Percentiles rank a stretch among this genome's conserved stretches.
phyloP scores from a whole-genome alignment of 2,113 vertebrate species.

The Proteles cristata region DNA sequence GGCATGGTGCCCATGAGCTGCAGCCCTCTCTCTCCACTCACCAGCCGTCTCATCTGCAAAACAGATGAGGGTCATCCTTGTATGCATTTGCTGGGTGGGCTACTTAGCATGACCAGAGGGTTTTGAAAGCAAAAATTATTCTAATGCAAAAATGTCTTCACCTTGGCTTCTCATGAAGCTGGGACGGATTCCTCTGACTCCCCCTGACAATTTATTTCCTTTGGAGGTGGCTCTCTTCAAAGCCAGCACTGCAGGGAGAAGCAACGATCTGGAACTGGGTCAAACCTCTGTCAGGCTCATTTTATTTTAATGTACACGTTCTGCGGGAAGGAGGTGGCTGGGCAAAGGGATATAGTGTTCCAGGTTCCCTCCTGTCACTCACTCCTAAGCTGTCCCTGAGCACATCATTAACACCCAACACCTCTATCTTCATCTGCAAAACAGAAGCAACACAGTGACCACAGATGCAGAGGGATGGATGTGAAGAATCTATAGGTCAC shows the following conservation, averaged over 20 bases:
- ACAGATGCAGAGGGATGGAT: not conserved
- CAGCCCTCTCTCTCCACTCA: not conserved
- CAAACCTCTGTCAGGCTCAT: not conserved
- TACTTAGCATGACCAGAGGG: not conserved
- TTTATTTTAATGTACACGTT: not conserved
- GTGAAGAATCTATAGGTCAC: not conserved
- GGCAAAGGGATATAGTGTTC: not conserved
- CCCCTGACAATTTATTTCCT: not conserved
- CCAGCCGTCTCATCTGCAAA: not conserved
- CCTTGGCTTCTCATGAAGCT: not conserved
- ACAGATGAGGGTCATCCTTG: not conserved
- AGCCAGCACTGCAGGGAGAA: not conserved
- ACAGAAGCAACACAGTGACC: not conserved
- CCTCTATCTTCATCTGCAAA: not conserved
- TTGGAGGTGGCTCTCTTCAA: not conserved
- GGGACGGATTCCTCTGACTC: not conserved
- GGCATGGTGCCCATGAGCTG: not conserved
- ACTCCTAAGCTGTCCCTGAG: not conserved
- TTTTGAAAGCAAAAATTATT: not conserved
- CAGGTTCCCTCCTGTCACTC: not conserved
- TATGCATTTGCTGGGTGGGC: not conserved
- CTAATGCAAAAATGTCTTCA: not conserved
- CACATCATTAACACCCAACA: not conserved
- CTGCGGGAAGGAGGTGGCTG: not conserved
- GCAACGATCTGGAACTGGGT: not conserved